Evolutionary conservation across 2,113 vertebrate genomes (phyloP), one percentile per base, ranked within the genome.

Genomic region (Epinephelus fuscoguttatus): DNA sequence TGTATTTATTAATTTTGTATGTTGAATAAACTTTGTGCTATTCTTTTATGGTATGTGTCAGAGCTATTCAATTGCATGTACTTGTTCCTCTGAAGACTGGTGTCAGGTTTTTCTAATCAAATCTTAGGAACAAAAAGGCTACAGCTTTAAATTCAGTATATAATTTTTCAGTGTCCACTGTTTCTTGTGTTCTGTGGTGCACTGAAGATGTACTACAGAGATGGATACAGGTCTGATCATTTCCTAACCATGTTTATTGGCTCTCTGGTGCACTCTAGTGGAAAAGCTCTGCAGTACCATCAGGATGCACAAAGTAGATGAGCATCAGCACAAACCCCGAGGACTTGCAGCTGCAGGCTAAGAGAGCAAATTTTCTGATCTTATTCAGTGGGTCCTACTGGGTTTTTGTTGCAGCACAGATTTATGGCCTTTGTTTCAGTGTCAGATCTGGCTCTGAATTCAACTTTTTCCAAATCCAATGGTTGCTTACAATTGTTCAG

Each of bases 1-100:
- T 85, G 40, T 91, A 87, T 91, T 91, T 90, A 89, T 91, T 88
- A 42, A 63, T 92, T 89, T 88, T 88, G 59, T 81, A 92, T 85
- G 59, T 81, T 84, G 37, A 94, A 90, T 92, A 93, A 93, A 94
- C 64, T 77, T 81, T 81, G 80, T 87, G 72, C 33, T 91, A 80
- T 88, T 92, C 77, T 90, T 91, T 18, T 87, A 84, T 37, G 25
- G 64, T 56, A 9, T 50, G n/a, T 62, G 2, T 59, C 55, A n/a
- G 4, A 30, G 1, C 23, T 8, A 14, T 50, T 77, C 21, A 50
- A 75, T 69, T 15, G 72, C 15, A 50, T 18, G 17, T 15, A 19
- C 4, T 57, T 49, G 2, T 60, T 75, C 76, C 62, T 62, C 40
- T 21, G 5, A 57, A 23, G n/a, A 30, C 13, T 40, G 1, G 25